Base-by-base conservation (phyloP, 2,888 invertebrate species). In the Orgyia antiqua region DNA sequence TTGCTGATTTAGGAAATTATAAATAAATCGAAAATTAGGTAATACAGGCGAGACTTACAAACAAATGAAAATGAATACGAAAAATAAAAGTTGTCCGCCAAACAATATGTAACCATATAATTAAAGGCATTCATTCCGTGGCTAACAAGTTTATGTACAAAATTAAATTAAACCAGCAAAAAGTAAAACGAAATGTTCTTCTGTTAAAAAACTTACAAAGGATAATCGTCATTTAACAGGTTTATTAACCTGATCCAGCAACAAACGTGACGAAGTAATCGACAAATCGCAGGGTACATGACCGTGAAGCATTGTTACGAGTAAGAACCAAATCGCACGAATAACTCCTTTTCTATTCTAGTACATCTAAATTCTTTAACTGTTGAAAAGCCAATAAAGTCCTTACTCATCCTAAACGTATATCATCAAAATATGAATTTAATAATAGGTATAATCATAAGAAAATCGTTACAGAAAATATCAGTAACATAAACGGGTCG, bases 201-300 rank as follows among this genome's bases (percentile, higher is more conserved):
- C 36, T 36, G 33, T 40, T 44, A 45, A 47, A 45, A 46, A 56
- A 55, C 52, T 51, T 34, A 52, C 45, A 55, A 58, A 56, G 58
- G 57, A 65, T 63, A 65, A 66, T 64, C 53, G 61, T 59, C 52
- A 61, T 56, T 58, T 67, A 65, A 61, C 65, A 70, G 64, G 76
- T 75, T 75, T 75, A 72, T 74, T 72, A 71, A 75, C 75, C 75
- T 66, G 68, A 59, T 65, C 62, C 51, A 61, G 56, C 60, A 56
- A 65, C 50, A 55, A 61, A 62, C 76, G 73, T 77, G 74, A 74
- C 73, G 61, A 63, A 52, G 68, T 68, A 70, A 72, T 70, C 67
- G 65, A 59, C 57, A 62, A 69, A 71, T 76, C 63, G 68, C 61
- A 59, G 68, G 68, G 73, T 71, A 69, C 69, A 68, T 73, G 76